Base-by-base conservation (phyloP, 1,140 invertebrate genomes). In the Calliopsis andreniformis region DNA sequence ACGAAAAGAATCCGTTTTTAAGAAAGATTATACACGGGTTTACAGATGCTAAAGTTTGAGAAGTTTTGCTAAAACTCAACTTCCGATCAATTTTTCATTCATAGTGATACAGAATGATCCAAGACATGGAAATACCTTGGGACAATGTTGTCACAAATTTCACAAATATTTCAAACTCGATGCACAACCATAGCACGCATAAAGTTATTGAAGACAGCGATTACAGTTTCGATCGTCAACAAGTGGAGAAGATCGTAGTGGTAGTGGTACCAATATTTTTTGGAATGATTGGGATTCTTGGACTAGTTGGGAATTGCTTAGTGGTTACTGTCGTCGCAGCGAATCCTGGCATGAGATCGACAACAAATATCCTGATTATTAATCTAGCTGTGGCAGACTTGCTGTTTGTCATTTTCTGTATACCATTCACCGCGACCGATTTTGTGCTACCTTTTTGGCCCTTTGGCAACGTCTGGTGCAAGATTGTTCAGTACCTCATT, bases 381-480 rank as follows among this genome's bases (percentile, higher is more conserved):
- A 97, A 97, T 88, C 90, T 97, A 58, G 97, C 97, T 1, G 93
- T 97, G 23, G 98, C 98, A 7, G 98, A 99, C 91, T 92, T 99
- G 10, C 94, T 98, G 7, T 99, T 99, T 90, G 97, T 99, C 47
- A 94, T 98, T 55, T 98, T 99, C 91, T 99, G 98, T 92, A 97
- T 99, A 35, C 98, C 98, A 0, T 98, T 98, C 88, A 98, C 97
- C 5, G 97, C 97, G 0, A 95, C 95, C 18, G 97, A 98, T 86
- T 98, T 98, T 90, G 96, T 97, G 0, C 91, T 97, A 82, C 94
- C 95, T 0, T 94, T 94, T 87, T 99, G 98, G 98, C 97, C 97
- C 0, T 98, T 98, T 87, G 97, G 98, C 12, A 95, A 96, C 83
- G 88, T 95, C 69, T 98, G 97, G 96, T 99, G 98, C 92, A 97